Evolutionary conservation across 1,140 invertebrate genomes (phyloP).

Genomic region (Tyrophagus putrescentiae): DNA sequence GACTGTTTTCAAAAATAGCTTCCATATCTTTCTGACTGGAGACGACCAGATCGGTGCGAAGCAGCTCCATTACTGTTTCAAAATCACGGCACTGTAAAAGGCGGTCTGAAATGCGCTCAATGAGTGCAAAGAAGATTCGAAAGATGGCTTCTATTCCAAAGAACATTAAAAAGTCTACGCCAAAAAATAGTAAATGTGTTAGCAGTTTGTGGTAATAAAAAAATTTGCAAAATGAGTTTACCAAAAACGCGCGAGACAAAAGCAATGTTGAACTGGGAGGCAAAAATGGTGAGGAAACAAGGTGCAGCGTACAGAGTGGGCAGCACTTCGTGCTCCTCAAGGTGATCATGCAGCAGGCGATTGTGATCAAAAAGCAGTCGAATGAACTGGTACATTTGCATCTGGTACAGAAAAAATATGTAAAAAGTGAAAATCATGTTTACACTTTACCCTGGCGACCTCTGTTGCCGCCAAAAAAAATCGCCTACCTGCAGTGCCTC

Average conservation of each 20-base stretch:
- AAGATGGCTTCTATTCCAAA: constrained; percentile 78
- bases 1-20: constrained; percentile 57
- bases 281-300: constrained; percentile 88
- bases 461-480: background rate
- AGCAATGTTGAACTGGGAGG: constrained; percentile 86
- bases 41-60: constrained; percentile 49
- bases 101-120: constrained; percentile 66
- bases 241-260: constrained; percentile 85
- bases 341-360: constrained; percentile 66
- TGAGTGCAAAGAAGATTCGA: constrained; percentile 64
- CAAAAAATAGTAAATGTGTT: constrained; percentile 26
- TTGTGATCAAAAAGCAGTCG: constrained; percentile 75
- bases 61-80: constrained; percentile 79
- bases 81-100: constrained; percentile 69
- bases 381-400: constrained; percentile 72
- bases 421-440: constrained; percentile 8
- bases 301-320: constrained; percentile 86
- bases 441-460: too few relatives aligned
- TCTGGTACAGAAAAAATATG: constrained; percentile 36
- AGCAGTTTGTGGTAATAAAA: background rate
- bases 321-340: constrained; percentile 73
- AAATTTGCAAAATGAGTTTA: constrained; percentile 35
- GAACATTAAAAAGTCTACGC: constrained; percentile 70
- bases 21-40: constrained; percentile 42
- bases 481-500: constrained; percentile 57